Conservation (phyloP, 2,797 vertebrate species). For the Sebastolobus alascanus region DNA sequence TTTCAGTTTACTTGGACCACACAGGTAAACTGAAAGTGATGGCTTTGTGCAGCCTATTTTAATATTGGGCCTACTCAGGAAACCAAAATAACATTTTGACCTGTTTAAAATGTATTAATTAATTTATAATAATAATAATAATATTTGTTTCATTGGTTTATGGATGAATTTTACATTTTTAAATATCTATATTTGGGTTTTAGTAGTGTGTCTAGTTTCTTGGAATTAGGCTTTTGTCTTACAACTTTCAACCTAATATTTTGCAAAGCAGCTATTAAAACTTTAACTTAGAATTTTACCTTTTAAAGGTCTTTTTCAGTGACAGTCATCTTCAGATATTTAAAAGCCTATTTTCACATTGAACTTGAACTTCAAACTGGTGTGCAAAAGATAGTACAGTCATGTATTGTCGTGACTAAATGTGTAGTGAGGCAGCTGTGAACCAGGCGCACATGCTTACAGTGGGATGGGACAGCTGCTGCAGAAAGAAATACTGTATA, state of each 20-base stretch:
- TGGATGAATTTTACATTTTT: not conserved
- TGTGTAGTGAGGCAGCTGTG: constrained; percentile 17
- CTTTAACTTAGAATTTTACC: not conserved
- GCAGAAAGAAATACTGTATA: constrained; percentile 30
- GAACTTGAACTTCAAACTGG: constrained; percentile 29
- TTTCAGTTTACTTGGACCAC: not conserved
- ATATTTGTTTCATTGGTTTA: not conserved
- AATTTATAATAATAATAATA: not conserved
- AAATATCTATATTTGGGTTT: not conserved
- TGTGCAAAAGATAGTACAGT: not conserved
- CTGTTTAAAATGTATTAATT: not conserved
- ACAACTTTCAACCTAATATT: not conserved
- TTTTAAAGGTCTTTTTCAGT: not conserved
- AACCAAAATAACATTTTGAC: not conserved
- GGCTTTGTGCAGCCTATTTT: not conserved
- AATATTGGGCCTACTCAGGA: not conserved
- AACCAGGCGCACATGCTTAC: not conserved
- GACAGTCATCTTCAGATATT: not conserved
- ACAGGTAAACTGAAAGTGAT: too few species aligned
- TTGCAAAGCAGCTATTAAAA: not conserved
- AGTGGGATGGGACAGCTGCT: constrained; percentile 18
- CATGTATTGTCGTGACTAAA: not conserved
- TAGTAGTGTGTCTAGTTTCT: not conserved
- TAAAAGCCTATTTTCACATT: not conserved
- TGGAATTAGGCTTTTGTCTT: not conserved